These are phyloP conservation scores for Ciona savignyi DNA, from an alignment of 23 tunicate species.

Conservation along the genomic window DNA sequence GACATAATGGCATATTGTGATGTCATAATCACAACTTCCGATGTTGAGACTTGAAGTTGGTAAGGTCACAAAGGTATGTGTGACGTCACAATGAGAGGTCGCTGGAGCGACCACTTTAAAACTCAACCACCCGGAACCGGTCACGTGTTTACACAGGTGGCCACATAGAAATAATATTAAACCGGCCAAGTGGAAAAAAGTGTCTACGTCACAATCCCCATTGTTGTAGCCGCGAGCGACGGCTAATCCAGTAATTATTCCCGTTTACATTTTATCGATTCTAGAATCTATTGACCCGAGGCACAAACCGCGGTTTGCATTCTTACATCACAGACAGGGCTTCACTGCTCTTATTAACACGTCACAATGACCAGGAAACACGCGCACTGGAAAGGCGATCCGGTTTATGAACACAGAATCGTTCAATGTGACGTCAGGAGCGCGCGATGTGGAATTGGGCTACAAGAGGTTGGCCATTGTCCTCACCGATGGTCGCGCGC, in stretches of 20 bases:
- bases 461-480: constrained; percentile 87
- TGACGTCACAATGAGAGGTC: neutral
- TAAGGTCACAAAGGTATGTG: too few species aligned
- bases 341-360: too few species aligned
- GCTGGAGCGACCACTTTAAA: neutral
- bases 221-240: neutral
- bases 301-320: neutral
- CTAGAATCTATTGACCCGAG: neutral
- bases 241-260: neutral
- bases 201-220: neutral
- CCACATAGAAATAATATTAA: neutral
- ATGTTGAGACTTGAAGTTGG: too few species aligned
- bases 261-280: neutral
- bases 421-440: constrained; percentile 53
- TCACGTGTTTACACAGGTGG: neutral
- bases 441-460: constrained; percentile 80
- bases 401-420: constrained; percentile 60
- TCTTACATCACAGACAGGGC: neutral
- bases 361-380: constrained; percentile 59
- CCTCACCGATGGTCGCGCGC: constrained; percentile 95
- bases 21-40: too few species aligned
- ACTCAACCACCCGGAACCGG: neutral
- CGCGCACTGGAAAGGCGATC: constrained; percentile 94
- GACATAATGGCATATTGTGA: too few species aligned
- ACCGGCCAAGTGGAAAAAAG: neutral